Evolutionary conservation across 2,888 invertebrate species (phyloP).

Genomic region (Gasteruption jaculator): DNA sequence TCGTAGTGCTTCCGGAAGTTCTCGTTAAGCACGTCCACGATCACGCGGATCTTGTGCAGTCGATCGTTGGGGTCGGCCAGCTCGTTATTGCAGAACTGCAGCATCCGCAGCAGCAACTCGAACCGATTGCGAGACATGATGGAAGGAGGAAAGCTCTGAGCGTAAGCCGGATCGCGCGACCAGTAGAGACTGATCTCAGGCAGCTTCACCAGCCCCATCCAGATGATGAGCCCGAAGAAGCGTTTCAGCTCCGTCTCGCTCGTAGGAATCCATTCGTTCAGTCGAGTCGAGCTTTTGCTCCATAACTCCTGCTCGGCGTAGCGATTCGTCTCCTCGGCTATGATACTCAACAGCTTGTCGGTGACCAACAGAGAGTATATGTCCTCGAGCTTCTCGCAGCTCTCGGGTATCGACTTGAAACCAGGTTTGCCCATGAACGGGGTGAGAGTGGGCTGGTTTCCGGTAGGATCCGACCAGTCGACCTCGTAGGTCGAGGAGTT

Average conservation of each 20-base stretch:
- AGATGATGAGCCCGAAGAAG: conserved; percentile 32
- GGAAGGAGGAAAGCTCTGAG: conserved; percentile 16
- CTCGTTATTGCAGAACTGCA: conserved; percentile 36
- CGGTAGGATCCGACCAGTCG: conserved; percentile 17
- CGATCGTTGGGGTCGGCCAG: conserved; percentile 30
- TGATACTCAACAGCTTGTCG: conserved; percentile 19
- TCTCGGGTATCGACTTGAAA: conserved; percentile 21
- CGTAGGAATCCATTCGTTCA: conserved; percentile 7
- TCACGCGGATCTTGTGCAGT: conserved; percentile 26
- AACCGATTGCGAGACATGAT: conserved; percentile 34
- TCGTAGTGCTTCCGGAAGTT: conserved; percentile 25
- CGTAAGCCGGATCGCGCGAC: conserved; percentile 25
- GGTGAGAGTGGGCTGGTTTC: conserved; percentile 20
- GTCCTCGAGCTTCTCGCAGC: conserved; percentile 19
- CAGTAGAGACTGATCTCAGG: conserved; percentile 36
- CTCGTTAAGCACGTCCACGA: conserved; percentile 31
- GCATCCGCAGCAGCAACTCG: conserved; percentile 31
- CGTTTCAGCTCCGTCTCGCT: conserved; percentile 14
- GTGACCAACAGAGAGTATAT: conserved; percentile 21
- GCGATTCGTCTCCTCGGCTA: conserved; percentile 17
- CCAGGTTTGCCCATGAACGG: conserved; percentile 21
- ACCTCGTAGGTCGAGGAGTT: conserved; percentile 14
- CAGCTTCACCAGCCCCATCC: conserved; percentile 34
- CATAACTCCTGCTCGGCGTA: neutral
- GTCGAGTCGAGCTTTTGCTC: conserved; percentile 4